These are phyloP conservation scores for Lagopus leucura DNA, from an alignment of 2,113 vertebrate genomes.

Conservation along the genomic window DNA sequence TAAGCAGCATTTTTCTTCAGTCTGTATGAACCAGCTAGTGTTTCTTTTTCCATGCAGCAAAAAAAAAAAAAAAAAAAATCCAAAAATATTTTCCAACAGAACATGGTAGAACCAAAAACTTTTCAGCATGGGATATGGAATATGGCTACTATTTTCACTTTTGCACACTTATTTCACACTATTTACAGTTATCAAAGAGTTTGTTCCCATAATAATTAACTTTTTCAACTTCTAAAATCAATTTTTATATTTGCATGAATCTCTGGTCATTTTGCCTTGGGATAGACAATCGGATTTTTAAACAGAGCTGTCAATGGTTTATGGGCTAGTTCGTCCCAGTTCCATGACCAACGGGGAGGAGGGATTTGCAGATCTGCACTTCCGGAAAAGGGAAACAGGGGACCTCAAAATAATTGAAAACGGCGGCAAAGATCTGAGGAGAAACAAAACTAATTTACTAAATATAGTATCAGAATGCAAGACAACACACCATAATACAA, in stretches of 20 bases:
- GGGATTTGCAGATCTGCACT: no score
- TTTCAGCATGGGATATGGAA: background rate
- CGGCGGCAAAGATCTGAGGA: no score
- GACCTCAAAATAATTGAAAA: no score
- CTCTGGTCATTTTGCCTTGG: background rate
- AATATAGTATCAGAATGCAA: no score
- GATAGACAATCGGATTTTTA: background rate
- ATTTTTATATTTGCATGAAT: background rate
- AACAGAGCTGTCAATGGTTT: background rate
- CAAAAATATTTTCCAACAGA: background rate
- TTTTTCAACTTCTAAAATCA: background rate
- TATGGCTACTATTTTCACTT: background rate
- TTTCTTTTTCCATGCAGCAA: background rate
- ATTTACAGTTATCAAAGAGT: background rate
- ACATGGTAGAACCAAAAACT: background rate
- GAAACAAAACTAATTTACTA: no score
- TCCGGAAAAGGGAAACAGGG: no score
- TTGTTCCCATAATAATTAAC: background rate
- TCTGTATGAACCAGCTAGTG: rapidly evolving
- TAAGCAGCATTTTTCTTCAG: background rate
- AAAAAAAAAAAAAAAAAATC: background rate
- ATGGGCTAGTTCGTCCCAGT: no score
- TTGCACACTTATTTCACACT: background rate
- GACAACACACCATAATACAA: no score
- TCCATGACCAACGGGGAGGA: no score